phyloP scores from a whole-genome alignment of 2,888 invertebrate species.

The Mythimna loreyi region DNA sequence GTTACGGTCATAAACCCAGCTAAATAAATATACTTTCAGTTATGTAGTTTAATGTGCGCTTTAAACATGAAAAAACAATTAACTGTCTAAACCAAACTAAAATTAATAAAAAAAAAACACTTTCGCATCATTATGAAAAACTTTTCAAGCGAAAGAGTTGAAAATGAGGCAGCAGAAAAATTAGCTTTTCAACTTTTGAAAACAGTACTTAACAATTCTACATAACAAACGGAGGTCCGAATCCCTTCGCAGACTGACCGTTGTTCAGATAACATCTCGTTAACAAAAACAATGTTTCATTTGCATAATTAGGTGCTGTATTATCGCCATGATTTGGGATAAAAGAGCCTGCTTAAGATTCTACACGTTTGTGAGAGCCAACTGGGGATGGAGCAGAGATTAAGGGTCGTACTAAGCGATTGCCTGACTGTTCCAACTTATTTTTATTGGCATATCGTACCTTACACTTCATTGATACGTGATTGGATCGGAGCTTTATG shows the following conservation, averaged over 20 bases:
- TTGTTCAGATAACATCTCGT: slow-evolving; percentile 35
- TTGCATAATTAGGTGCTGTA: slow-evolving; percentile 50
- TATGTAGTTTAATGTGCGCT: too few species aligned
- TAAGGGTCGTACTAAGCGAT: slow-evolving; percentile 33
- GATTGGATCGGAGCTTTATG: slow-evolving; percentile 29
- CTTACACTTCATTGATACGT: slow-evolving; percentile 36
- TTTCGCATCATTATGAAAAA: slow-evolving; percentile 6
- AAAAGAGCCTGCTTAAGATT: slow-evolving; percentile 46
- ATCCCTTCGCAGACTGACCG: slow-evolving; percentile 27
- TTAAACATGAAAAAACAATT: too few species aligned
- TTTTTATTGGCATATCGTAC: slow-evolving; percentile 42
- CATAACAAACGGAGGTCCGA: slow-evolving; percentile 37
- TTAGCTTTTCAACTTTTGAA: slow-evolving; percentile 4
- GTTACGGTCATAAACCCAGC: too few species aligned
- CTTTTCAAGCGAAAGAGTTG: slow-evolving; percentile 12
- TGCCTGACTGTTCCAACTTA: slow-evolving; percentile 34
- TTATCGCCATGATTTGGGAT: slow-evolving; percentile 46
- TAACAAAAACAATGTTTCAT: slow-evolving; percentile 43
- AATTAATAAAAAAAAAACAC: neutral
- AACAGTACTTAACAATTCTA: slow-evolving; percentile 28
- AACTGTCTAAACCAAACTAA: neutral
- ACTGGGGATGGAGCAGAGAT: slow-evolving; percentile 23
- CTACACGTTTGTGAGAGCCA: slow-evolving; percentile 38
- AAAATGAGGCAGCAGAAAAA: slow-evolving; percentile 13
- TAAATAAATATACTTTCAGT: too few species aligned